Base-by-base conservation (phyloP, 2,113 vertebrate species). In the Cricetomys ansorgei region DNA sequence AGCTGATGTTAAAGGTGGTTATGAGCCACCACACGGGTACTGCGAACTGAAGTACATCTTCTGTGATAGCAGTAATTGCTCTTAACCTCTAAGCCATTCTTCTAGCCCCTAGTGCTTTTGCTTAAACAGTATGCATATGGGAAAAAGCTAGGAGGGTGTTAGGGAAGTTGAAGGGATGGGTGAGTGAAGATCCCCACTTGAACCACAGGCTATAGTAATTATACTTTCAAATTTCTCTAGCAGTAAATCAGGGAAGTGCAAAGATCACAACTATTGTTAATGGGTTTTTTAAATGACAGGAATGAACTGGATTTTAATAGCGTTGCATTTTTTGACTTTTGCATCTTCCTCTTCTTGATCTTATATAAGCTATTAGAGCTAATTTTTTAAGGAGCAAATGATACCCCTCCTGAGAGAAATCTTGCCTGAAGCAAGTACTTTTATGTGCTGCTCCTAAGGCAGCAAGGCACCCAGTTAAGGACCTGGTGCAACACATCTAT, bases 321-420 rank as follows among this genome's bases (percentile, higher is more conserved):
- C 91, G 75, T 87, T 77, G 27, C 88, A 43, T 34, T 91, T 96
- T 93, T 93, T 23, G 69, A 17, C 16, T 89, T 67, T 89, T 40
- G 89, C 3, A 48, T 88, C 23, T 85, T 88, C 85, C 76, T 91
- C 19, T 94, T 86, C 62, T 89, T 69, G 3, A 31, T 43, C 57
- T 94, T 92, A 55, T 40, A 96, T 72, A 95, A 97, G 70, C 55
- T 85, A 70, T 80, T 93, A 94, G 70, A 69, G 94, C 50, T 94
- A 95, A 72, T 86, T 91, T 88, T 92, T 95, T 21, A 83, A 92
- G 84, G 76, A 92, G 59, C 90, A 91, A 94, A n/a, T 27, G 89
- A 84, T 92, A 94, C 43, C 62, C 34, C 45, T 95, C 95, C 95
- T 67, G 29, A 87, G 88, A 81, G 97, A 27, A 59, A 92, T 80